Evolutionary conservation across 2,797 vertebrate genomes (phyloP), one percentile per base, ranked within the genome.

Genomic region (Rhynchotus rufescens): DNA sequence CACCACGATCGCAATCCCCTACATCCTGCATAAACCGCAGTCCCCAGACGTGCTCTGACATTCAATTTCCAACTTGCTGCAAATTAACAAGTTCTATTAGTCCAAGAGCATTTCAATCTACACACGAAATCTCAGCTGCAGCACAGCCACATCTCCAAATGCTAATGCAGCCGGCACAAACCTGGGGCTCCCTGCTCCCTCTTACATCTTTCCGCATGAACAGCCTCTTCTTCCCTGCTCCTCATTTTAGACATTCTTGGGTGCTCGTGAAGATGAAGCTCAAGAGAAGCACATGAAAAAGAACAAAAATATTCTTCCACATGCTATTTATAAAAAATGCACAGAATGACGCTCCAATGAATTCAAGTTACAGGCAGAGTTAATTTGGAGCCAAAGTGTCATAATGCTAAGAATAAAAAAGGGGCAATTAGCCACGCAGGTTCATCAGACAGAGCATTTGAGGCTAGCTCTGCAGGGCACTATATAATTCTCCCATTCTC

Each of bases 341-440:
- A 22, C 5, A 78, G 76, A 12, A 44, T 49, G 44, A 54, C 38
- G 83, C 88, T 84, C 71, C 61, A 66, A 15, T 49, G 84, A 87
- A 85, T 79, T 38, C 38, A 80, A 80, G 80, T 82, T 75, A 77
- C 38, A 60, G 74, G 84, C 47, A 90, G 42, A 78, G 60, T 86
- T 94, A 91, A 85, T 88, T 88, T 60, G 56, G 45, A 26, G 59
- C 54, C 82, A 78, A 92, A 91, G 20, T 77, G 47, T 74, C 83
- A 64, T 44, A 74, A 85, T n/a, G 22, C 64, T 65, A 84, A 75
- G 87, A 74, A 59, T 68, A 78, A 59, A 88, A 86, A 91, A 83
- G 90, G 88, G 74, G 59, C 60, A 91, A 95, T 80, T 75, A 82
- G 32, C 71, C 71, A 51, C 67, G 77, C 45, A 23, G 1, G 10